Evolutionary conservation across 2,888 invertebrate species (phyloP).

Genomic region (Acanthosepion esculentum): DNA sequence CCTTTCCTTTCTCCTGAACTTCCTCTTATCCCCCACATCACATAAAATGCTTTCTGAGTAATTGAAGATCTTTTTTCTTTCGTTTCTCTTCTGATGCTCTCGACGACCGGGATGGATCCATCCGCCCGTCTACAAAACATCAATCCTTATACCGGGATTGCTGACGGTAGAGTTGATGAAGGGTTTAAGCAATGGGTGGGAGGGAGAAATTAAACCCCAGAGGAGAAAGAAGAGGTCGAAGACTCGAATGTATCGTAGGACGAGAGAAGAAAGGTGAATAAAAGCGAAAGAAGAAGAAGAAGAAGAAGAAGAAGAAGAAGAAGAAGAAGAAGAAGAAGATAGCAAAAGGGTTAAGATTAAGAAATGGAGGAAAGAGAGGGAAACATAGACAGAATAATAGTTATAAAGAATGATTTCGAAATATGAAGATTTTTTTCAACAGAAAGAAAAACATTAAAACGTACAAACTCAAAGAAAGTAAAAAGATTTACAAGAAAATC

Average conservation of each 20-base stretch:
- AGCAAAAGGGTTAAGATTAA: too few species aligned
- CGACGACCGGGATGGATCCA: conserved; percentile 33
- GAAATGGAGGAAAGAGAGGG: too few species aligned
- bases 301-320: too few species aligned
- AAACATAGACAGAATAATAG: too few species aligned
- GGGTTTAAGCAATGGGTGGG: not conserved
- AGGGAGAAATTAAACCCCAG: not conserved
- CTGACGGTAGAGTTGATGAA: not conserved
- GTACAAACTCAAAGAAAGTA: too few species aligned
- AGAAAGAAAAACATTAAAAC: too few species aligned
- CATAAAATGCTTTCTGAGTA: not conserved
- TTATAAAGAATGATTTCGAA: too few species aligned
- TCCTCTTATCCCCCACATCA: not conserved
- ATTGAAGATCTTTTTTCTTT: conserved; percentile 17
- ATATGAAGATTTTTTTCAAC: too few species aligned
- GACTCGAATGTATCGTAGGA: too few species aligned
- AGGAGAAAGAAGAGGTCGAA: not conserved
- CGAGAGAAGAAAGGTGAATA: not conserved
- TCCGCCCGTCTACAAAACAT: conserved; percentile 21
- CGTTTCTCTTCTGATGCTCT: not conserved
- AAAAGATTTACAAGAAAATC: too few species aligned
- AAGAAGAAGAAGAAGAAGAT: too few species aligned
- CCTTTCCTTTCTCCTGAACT: not conserved
- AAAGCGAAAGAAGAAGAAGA: too few species aligned
- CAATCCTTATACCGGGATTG: not conserved